These are phyloP conservation scores for Notiomystis cincta DNA, from an alignment of 2,113 vertebrate species.

Conservation along the genomic window DNA sequence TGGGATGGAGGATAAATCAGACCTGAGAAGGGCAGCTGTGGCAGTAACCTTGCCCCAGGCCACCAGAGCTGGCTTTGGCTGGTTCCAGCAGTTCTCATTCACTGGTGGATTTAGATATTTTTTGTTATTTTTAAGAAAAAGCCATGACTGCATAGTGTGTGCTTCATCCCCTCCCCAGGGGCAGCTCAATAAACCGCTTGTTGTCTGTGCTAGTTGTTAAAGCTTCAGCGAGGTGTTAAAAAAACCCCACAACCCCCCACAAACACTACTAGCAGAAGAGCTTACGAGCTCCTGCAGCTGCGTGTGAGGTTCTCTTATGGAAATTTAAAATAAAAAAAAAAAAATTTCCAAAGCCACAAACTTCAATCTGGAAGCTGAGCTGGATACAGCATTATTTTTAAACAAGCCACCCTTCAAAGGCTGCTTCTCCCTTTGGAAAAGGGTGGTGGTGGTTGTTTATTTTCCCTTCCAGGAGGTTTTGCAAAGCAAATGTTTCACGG, in stretches of 20 bases:
- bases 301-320: not conserved
- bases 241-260: not conserved
- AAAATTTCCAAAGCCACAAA: not conserved
- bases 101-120: not conserved
- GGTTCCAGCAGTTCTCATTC: not conserved
- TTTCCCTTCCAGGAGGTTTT: not conserved
- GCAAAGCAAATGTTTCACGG: not conserved
- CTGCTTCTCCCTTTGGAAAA: not conserved
- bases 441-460: not conserved
- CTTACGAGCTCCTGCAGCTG: not conserved
- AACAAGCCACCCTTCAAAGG: not conserved
- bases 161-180: not conserved
- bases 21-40: not conserved
- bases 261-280: not conserved
- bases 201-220: not conserved
- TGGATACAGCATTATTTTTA: not conserved
- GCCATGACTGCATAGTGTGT: not conserved
- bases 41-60: not conserved
- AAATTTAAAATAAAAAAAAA: not conserved
- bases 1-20: not conserved
- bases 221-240: constrained; percentile 11
- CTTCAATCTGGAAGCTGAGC: not conserved
- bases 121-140: not conserved
- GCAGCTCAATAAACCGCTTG: not conserved
- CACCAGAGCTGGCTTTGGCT: not conserved